Evolutionary conservation across 2,113 vertebrate species (phyloP), one percentile per base, ranked within the genome.

Genomic region (Notiomystis cincta): DNA sequence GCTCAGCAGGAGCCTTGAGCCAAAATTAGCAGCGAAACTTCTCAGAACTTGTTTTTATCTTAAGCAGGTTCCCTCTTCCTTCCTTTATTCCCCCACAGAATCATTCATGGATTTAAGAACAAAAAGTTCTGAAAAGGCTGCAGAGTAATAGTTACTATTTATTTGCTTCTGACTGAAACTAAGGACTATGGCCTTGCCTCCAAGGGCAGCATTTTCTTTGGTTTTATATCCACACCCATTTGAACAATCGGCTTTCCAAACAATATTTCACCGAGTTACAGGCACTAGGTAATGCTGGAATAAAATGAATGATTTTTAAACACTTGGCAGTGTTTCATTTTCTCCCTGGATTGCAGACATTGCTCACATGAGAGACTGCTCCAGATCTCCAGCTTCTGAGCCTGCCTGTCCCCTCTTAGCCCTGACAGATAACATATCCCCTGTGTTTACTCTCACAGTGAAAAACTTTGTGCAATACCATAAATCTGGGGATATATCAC

Each of bases 211-310:
- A 7, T 90, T 93, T 92, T 76, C 80, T 92, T 93, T 78, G 62
- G 84, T 89, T 95, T 96, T 92, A 73, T 70, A 83, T 86, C 76
- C 90, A 53, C 66, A 79, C n/a, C 80, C 89, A 65, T 81, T 71
- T 81, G 67, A 75, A 87, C 85, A 57, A 93, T 65, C 23, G 33
- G 60, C 56, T 83, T 87, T 81, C 89, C 80, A 87, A 90, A 76
- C 57, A 85, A 38, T 81, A 78, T 90, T 83, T 82, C 50, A 89
- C 3, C 0, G 53, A 45, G 30, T 23, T 81, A 20, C 53, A 70
- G 58, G 61, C 66, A 38, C 35, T 80, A 85, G 88, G 67, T 66
- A 93, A 95, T 42, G 71, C 58, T 84, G 65, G 25, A 91, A 54
- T 57, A 65, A 71, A 93, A 85, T 51, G 47, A 87, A 69, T 35